Evolutionary conservation across 2,888 invertebrate species (phyloP), one percentile per base, ranked within the genome.

Genomic region (Drosophila neonasuta): DNA sequence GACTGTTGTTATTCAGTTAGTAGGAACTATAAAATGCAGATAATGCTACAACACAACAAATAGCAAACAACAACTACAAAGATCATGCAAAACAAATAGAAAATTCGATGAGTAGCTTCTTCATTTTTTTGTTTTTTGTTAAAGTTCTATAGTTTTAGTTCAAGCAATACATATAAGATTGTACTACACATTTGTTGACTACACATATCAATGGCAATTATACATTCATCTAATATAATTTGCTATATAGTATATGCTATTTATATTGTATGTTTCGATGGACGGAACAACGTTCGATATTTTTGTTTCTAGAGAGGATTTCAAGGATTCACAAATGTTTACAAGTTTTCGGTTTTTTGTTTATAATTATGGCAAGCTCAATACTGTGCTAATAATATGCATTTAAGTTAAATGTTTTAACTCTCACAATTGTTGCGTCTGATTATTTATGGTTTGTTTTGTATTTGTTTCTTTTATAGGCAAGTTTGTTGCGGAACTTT

Each of bases 61-160:
- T 69, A 55, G 55, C 55, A 68, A 46, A 61, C 61, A 46, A 63
- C 48, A 52, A 41, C 86, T 87, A 87, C 83, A 75, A 87, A 86
- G 80, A 71, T 87, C 88, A 89, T 88, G 88, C 88, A 88, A 87
- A 86, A 85, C 83, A 55, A 36, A 55, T 24, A 34, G 30, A 55
- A 61, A 62, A 54, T 13, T 36, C 17, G 41, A 65, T 64, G 57
- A 30, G 50, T 59, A n/a, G 20, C 68, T 63, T 63, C 52, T 59
- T 61, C 77, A 5, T 36, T 32, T 9, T 32, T 36, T 13, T 1
- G 13, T 13, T 13, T 13, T n/a, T 11, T 2, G 52, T 45, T 11
- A 42, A 52, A 20, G 32, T 34, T 24, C 41, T 42, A 52, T 49
- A 39, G 45, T 34, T 61, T 65, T 62, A 52, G 59, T 48, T 45